These are phyloP conservation scores for Bombycilla garrulus DNA, from an alignment of 2,113 vertebrate species.

Conservation along the genomic window DNA sequence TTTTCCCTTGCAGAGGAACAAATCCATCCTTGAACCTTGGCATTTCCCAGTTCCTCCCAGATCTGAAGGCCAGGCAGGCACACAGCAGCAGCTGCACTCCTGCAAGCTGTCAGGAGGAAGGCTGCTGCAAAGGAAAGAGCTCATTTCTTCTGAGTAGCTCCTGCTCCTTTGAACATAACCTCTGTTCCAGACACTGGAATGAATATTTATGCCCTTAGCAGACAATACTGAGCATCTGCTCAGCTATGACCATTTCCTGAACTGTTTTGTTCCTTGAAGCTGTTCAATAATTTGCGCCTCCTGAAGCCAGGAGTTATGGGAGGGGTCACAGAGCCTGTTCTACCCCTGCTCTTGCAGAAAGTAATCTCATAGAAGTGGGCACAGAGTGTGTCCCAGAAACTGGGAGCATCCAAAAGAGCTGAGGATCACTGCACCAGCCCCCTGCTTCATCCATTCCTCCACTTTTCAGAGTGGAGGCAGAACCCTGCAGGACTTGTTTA, in stretches of 20 bases:
- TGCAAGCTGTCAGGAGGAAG: background rate
- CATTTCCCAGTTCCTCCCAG: slow-evolving; percentile 14
- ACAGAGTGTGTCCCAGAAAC: background rate
- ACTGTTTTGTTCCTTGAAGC: background rate
- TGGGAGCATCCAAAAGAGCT: background rate
- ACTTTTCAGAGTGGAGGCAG: background rate
- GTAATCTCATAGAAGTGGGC: background rate
- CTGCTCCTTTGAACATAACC: slow-evolving; percentile 5
- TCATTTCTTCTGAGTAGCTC: background rate
- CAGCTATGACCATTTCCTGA: background rate
- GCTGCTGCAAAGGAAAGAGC: background rate
- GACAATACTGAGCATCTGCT: background rate
- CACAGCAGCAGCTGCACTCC: slow-evolving; percentile 13
- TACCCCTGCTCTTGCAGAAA: background rate
- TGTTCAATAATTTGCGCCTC: background rate
- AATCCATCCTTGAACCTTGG: slow-evolving; percentile 1
- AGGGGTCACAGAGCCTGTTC: background rate
- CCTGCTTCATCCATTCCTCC: background rate
- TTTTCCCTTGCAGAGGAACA: slow-evolving; percentile 37
- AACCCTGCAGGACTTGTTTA: background rate
- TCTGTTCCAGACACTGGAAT: background rate
- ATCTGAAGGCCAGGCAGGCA: background rate
- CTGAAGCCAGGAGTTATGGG: background rate
- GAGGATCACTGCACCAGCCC: background rate
- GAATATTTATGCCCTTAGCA: background rate